Percentiles rank a stretch among this genome's conserved stretches.
Conservation (phyloP, 2,888 invertebrate genomes). For the Exephanes ischioxanthus region DNA sequence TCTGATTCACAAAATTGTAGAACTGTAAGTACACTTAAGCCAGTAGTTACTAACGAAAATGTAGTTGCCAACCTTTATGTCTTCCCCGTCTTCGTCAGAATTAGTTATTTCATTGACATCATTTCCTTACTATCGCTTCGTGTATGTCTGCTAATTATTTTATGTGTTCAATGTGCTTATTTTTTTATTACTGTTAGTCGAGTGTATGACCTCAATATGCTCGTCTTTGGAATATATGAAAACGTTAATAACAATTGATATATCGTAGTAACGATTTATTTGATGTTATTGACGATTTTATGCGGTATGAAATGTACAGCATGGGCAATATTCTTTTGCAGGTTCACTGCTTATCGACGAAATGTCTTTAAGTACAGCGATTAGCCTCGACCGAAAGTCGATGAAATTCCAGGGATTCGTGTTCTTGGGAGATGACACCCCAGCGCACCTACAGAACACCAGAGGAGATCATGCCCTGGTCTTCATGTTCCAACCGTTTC, state of each 20-base stretch:
- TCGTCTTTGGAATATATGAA: background rate
- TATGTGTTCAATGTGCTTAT: background rate
- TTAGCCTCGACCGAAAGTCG: constrained; percentile 1
- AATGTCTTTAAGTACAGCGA: constrained; percentile 4
- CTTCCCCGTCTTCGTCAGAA: background rate
- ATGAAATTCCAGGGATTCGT: constrained; percentile 8
- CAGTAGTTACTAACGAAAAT: background rate
- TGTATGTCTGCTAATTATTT: background rate
- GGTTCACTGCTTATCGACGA: constrained; percentile 6
- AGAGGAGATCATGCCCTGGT: constrained; percentile 74
- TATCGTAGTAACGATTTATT: background rate
- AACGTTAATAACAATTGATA: constrained; percentile 8
- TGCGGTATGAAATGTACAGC: background rate
- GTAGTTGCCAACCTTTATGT: background rate
- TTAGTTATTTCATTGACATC: background rate
- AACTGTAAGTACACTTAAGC: background rate
- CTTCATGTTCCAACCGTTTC: constrained; percentile 74
- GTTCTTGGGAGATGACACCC: constrained; percentile 10
- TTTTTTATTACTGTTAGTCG: background rate
- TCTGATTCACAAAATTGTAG: background rate
- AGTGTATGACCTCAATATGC: background rate
- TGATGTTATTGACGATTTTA: background rate
- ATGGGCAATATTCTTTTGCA: background rate
- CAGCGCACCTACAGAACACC: constrained; percentile 1
- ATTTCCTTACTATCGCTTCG: background rate